Base-by-base conservation (phyloP, 2,888 invertebrate genomes). In the Prosopocoilus inquinatus region DNA sequence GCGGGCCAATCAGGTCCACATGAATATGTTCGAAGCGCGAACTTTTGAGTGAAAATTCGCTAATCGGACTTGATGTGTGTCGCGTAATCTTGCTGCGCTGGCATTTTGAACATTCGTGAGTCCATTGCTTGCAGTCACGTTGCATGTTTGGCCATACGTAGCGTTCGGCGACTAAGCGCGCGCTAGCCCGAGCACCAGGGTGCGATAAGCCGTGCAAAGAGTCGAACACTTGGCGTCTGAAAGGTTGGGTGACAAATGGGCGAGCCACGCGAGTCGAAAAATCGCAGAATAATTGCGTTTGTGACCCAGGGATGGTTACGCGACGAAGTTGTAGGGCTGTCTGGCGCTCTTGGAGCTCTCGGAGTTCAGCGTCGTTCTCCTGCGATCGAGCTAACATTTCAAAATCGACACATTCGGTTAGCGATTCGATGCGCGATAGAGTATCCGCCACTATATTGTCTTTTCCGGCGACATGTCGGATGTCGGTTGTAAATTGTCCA, bases 1-100 rank as follows among this genome's bases (percentile, higher is more conserved):
- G 0, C 12, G 36, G 36, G 77, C 77, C 2, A 76, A 80, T 68
- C 4, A 80, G 62, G 61, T 79, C 76, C 2, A 79, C 65, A 61
- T 79, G 76, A 3, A 78, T 64, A 53, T 76, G 75, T 2, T 64
- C 56, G 59, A 79, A 77, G 16, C 75, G 61, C 7, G 43, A 45
- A 12, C 58, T 58, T 2, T 69, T 63, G 2, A 50, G 36, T 4
- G 44, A 48, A 12, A 60, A 58, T 1, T 70, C 64, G 3, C 51
- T 41, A 3, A 49, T n/a, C 45, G 70, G 64, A 7, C 51, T 32
- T 15, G 45, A 45, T 2, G 59, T 62, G 53, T 72, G 74, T 3
- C 71, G 57, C 1, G 60, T 55, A 0, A 75, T 57, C 55, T 75
- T 76, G 1, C 63, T 41, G n/a, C 55, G 51, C 51, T 75, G 75